Conservation (phyloP, 1,140 invertebrate genomes). For the Brachystomella parvula region DNA sequence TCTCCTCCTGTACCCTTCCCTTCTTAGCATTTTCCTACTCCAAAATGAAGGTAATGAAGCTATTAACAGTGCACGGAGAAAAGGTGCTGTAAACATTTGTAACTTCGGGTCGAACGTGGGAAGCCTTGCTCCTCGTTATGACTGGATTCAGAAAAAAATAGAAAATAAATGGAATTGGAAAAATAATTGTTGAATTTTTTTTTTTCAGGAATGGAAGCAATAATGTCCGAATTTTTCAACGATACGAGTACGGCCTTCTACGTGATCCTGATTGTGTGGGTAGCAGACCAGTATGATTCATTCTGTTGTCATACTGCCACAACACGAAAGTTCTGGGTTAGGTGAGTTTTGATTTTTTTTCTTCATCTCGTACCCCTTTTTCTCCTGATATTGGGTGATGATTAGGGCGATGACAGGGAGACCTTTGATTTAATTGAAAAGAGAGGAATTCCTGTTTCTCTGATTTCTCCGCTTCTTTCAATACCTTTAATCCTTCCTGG, state of each 20-base stretch:
- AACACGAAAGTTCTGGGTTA: slow-evolving; percentile 89
- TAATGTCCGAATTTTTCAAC: slow-evolving; percentile 99
- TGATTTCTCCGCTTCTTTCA: background rate
- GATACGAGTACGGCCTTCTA: slow-evolving; percentile 98
- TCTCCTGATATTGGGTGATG: background rate
- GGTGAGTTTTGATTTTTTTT: slow-evolving; percentile 53
- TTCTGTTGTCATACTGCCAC: slow-evolving; percentile 95
- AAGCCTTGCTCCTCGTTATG: too few relatives aligned
- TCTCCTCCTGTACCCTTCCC: background rate
- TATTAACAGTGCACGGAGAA: too few relatives aligned
- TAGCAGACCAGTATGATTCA: slow-evolving; percentile 97
- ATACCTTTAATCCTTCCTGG: background rate
- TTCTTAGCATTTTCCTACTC: too few relatives aligned
- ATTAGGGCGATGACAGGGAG: too few relatives aligned
- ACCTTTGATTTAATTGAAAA: slow-evolving; percentile 1
- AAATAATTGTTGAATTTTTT: background rate
- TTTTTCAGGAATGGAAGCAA: slow-evolving; percentile 93
- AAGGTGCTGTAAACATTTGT: too few relatives aligned
- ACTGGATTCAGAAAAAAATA: background rate
- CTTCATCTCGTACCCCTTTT: background rate
- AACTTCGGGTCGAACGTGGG: too few relatives aligned
- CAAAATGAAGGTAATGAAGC: too few relatives aligned
- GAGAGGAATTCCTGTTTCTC: background rate
- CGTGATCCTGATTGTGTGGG: slow-evolving; percentile 97
- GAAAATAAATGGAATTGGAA: background rate